These are phyloP conservation scores for Ophraella communa DNA, from an alignment of 2,888 invertebrate genomes.

Conservation along the genomic window DNA sequence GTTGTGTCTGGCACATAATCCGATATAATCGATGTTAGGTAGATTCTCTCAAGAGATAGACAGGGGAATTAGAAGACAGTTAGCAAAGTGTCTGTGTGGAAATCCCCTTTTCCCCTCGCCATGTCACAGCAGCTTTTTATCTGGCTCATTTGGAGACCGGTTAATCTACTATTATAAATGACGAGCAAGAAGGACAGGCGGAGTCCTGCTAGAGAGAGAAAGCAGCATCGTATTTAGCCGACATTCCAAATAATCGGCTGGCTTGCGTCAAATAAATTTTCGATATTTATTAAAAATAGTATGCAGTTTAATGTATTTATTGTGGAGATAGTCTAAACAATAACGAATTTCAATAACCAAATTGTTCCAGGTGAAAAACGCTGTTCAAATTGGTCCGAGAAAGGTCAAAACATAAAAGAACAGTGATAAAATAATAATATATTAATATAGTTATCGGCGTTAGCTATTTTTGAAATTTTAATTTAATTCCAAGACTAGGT, in stretches of 20 bases:
- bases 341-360: too few relatives aligned
- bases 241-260: background rate
- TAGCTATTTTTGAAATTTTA: too few relatives aligned
- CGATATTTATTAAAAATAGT: too few relatives aligned
- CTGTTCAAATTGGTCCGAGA: too few relatives aligned
- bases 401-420: too few relatives aligned
- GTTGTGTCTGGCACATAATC: constrained; percentile 43
- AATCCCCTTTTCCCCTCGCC: constrained; percentile 44
- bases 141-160: constrained; percentile 51
- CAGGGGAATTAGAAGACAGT: constrained; percentile 57
- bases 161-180: constrained; percentile 58
- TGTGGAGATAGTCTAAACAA: too few relatives aligned
- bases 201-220: constrained; percentile 7
- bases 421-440: too few relatives aligned
- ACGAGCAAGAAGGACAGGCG: constrained; percentile 46
- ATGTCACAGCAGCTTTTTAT: constrained; percentile 47
- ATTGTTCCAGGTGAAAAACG: too few relatives aligned
- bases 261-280: too few relatives aligned
- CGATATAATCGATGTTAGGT: constrained; percentile 54
- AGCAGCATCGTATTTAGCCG: background rate
- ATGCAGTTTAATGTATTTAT: too few relatives aligned
- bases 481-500: too few relatives aligned
- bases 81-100: constrained; percentile 54
- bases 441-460: too few relatives aligned
- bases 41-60: constrained; percentile 52